A percentile compares a stretch with the other conserved stretches of the same genome.
Conservation (phyloP, 64 coral and sea anemone species). For the Dendrophyllia cribrosa region DNA sequence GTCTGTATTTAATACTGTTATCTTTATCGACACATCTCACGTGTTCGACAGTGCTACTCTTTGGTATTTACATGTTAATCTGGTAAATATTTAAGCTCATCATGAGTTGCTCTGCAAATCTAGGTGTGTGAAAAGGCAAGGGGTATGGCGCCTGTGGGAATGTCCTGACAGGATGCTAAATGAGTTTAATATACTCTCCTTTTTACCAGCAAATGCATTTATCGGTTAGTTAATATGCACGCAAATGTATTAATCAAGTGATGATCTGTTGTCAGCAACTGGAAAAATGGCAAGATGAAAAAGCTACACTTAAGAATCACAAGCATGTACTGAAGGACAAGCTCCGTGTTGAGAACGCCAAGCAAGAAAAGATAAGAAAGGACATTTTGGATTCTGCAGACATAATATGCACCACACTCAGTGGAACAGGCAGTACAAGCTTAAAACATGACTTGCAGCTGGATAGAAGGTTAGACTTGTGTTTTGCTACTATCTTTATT, state of each 20-base stretch:
- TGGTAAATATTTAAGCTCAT: too few species aligned
- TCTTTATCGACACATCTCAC: too few species aligned
- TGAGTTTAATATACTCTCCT: too few species aligned
- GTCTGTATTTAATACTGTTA: too few species aligned
- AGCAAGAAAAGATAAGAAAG: slow-evolving; percentile 62
- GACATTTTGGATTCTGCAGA: slow-evolving; percentile 83
- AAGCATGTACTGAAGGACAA: slow-evolving; percentile 31
- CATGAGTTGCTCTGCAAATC: too few species aligned
- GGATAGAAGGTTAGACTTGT: slow-evolving; percentile 24
- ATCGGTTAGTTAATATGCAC: too few species aligned
- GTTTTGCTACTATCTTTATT: not conserved
- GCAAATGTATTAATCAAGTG: not conserved
- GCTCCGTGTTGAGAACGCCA: slow-evolving; percentile 37
- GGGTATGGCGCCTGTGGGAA: too few species aligned
- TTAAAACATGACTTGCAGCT: slow-evolving; percentile 54
- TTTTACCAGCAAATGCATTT: too few species aligned
- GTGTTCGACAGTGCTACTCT: too few species aligned
- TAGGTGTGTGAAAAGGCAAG: too few species aligned
- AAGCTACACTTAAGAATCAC: not conserved
- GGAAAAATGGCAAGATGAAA: not conserved
- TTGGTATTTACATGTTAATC: too few species aligned
- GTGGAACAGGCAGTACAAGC: slow-evolving; percentile 73
- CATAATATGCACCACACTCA: slow-evolving; percentile 90
- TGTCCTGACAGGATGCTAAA: too few species aligned
- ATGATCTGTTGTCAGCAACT: not conserved